phyloP scores from a whole-genome alignment of 1,140 invertebrate genomes.

The Drosophila mauritiana region DNA sequence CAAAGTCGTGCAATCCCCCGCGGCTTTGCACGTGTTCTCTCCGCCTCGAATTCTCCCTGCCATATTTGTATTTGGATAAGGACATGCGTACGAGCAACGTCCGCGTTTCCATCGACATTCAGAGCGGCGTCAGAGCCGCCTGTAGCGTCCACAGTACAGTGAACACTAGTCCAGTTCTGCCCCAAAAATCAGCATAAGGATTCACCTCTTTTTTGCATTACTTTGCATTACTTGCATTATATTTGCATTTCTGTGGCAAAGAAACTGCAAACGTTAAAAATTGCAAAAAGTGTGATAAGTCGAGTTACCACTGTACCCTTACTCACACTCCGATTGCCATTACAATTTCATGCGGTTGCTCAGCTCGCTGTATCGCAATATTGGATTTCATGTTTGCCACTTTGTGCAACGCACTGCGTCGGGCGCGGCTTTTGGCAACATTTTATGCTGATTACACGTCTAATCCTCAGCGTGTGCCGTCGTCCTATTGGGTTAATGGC shows the following conservation, averaged over 20 bases:
- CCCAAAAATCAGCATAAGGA: too few species aligned
- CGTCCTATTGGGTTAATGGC: conserved; percentile 50
- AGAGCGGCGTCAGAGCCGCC: conserved; percentile 35
- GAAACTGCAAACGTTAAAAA: too few species aligned
- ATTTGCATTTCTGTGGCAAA: too few species aligned
- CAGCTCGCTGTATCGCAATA: conserved; percentile 60
- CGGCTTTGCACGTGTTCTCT: conserved; percentile 83
- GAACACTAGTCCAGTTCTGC: not conserved
- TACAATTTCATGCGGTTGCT: conserved; percentile 59
- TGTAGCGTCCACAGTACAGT: conserved; percentile 26
- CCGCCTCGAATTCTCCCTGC: conserved; percentile 48
- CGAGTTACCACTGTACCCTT: not conserved
- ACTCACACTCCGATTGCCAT: conserved; percentile 41
- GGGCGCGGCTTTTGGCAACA: conserved; percentile 66
- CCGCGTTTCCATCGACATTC: conserved; percentile 44
- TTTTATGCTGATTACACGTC: conserved; percentile 83
- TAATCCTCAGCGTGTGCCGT: conserved; percentile 79
- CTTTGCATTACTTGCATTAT: too few species aligned
- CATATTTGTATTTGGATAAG: conserved; percentile 72
- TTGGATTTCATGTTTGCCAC: conserved; percentile 82
- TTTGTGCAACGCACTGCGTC: conserved; percentile 46
- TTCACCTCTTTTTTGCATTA: too few species aligned
- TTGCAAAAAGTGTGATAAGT: too few species aligned
- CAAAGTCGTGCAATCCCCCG: conserved; percentile 81
- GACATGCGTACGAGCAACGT: conserved; percentile 75